A percentile compares a stretch with the other conserved stretches of the same genome.
These are phyloP conservation scores for Miniopterus natalensis DNA, from an alignment of 2,113 vertebrate genomes.

Conservation along the genomic window DNA sequence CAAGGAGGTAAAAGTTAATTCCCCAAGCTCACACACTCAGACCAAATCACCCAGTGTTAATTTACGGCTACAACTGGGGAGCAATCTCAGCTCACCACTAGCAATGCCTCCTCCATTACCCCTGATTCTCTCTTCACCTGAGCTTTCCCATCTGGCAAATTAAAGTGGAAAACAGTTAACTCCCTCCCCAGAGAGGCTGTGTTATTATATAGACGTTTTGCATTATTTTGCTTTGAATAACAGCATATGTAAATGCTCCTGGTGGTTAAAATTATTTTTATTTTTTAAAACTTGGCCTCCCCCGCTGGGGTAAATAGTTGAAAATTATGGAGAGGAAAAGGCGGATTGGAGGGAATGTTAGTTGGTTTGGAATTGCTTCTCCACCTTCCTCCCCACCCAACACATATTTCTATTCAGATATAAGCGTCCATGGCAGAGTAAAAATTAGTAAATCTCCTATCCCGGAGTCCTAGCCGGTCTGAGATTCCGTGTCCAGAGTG, in stretches of 20 bases:
- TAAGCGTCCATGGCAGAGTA: neutral
- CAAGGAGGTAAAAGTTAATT: neutral
- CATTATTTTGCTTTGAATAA: conserved; percentile 76
- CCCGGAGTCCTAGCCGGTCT: conserved; percentile 32
- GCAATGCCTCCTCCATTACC: neutral
- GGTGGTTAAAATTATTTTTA: conserved; percentile 71
- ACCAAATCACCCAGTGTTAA: neutral
- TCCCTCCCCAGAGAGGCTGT: conserved; percentile 62
- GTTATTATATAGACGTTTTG: conserved; percentile 68
- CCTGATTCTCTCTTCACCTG: conserved; percentile 71
- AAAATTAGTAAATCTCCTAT: conserved; percentile 55
- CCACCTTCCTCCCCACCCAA: neutral
- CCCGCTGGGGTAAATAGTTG: conserved; percentile 64
- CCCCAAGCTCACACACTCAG: neutral
- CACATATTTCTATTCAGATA: neutral
- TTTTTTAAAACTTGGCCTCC: conserved; percentile 73
- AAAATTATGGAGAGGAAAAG: conserved; percentile 70
- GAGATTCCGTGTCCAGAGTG: conserved; percentile 36
- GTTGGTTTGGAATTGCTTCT: conserved; percentile 30
- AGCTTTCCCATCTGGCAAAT: conserved; percentile 74
- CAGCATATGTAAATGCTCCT: conserved; percentile 74
- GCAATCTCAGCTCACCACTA: neutral
- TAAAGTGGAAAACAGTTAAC: conserved; percentile 65
- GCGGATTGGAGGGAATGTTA: conserved; percentile 57
- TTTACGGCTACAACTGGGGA: neutral